phyloP scores from a whole-genome alignment of 2,113 vertebrate species.

The Hassar affinis region DNA sequence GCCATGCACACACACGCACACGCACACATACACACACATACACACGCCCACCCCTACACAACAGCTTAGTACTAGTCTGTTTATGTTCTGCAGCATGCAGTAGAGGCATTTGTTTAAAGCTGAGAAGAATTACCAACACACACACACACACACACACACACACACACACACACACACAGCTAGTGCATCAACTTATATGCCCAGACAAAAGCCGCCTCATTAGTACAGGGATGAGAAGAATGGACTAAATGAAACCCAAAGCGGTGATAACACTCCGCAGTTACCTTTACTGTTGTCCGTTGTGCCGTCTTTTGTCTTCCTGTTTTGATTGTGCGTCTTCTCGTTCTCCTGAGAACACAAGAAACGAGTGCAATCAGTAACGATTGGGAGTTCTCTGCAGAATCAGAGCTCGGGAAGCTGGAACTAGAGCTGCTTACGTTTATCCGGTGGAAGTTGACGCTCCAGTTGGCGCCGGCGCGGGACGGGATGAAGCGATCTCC shows the following conservation, averaged over 20 bases:
- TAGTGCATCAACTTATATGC: not conserved
- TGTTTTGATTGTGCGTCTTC: constrained; percentile 94
- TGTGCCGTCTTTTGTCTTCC: constrained; percentile 96
- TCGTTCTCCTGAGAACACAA: constrained; percentile 85
- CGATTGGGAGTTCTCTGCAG: not conserved
- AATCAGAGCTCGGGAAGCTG: not conserved
- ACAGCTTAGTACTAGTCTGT: constrained; percentile 14
- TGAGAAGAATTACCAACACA: not conserved
- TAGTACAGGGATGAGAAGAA: not conserved
- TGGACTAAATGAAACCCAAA: not conserved
- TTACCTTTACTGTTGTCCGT: constrained; percentile 95
- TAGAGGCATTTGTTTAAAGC: not conserved
- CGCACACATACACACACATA: not conserved
- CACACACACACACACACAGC: not conserved
- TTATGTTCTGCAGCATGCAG: constrained; percentile 3
- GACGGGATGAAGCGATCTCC: constrained; percentile 98
- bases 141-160: not conserved
- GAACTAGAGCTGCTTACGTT: constrained; percentile 73
- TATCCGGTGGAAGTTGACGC: constrained; percentile 96
- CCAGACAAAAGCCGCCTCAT: not conserved
- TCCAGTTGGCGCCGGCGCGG: constrained; percentile 96
- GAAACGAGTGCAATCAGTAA: not conserved
- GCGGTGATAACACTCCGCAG: not conserved
- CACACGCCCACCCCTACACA: not conserved
- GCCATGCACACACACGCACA: not conserved